A percentile compares a stretch with the other conserved stretches of the same genome.
These are phyloP conservation scores for Rhea americana DNA, from an alignment of 2,113 vertebrate genomes.

Conservation along the genomic window DNA sequence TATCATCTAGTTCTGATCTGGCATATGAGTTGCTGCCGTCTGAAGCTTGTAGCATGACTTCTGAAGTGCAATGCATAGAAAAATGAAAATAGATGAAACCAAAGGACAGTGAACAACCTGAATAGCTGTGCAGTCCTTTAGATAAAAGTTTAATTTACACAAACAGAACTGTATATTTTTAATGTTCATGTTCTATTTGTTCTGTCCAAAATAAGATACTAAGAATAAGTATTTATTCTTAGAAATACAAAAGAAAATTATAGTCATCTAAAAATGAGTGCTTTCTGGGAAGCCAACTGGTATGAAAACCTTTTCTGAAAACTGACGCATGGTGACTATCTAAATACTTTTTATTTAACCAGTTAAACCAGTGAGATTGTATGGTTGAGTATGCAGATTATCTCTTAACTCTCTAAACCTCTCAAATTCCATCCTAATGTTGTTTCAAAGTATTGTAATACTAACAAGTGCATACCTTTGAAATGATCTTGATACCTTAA, in stretches of 20 bases:
- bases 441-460: not conserved
- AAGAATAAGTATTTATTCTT: not conserved
- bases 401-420: not conserved
- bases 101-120: not conserved
- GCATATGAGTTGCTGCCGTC: not conserved
- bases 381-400: not conserved
- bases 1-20: not conserved
- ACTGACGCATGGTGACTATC: not conserved
- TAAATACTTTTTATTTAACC: not conserved
- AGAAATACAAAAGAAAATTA: not conserved
- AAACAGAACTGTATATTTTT: no score
- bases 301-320: not conserved
- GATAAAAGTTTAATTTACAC: no score
- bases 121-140: not conserved
- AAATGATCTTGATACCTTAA: not conserved
- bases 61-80: not conserved
- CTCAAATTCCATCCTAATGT: accelerated
- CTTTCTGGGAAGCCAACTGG: not conserved
- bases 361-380: not conserved
- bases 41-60: not conserved
- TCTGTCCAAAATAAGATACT: not conserved
- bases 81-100: not conserved
- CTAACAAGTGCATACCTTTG: not conserved
- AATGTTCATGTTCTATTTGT: not conserved
- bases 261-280: not conserved